phyloP scores from a whole-genome alignment of 2,888 invertebrate genomes.

The Dasypolia templi region DNA sequence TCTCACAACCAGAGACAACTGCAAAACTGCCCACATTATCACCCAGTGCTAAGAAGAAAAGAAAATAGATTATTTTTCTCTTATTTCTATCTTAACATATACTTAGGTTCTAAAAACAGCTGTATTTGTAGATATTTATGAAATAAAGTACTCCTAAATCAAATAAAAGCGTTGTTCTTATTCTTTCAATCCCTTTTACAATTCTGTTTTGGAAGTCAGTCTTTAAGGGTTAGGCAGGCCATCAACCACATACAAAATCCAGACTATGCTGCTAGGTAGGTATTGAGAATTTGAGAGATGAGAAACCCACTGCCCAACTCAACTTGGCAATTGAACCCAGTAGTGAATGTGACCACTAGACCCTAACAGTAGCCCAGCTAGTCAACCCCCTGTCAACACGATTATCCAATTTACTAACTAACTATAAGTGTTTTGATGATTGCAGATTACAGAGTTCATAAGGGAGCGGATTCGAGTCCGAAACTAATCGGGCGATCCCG shows the following conservation, averaged over 20 bases:
- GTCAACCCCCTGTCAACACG: not conserved
- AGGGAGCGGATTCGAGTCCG: no score
- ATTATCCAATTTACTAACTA: not conserved
- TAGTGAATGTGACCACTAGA: not conserved
- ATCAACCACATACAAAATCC: no score
- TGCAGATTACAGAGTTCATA: no score
- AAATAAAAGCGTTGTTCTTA: not conserved
- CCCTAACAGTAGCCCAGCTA: not conserved
- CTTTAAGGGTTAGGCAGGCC: no score
- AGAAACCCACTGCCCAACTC: not conserved
- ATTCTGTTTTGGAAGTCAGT: not conserved
- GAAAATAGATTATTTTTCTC: slow-evolving; percentile 76
- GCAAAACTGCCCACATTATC: slow-evolving; percentile 80
- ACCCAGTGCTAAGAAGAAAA: slow-evolving; percentile 85
- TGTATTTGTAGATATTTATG: not conserved
- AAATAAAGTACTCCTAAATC: slow-evolving; percentile 11
- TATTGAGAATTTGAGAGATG: not conserved
- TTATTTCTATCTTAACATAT: slow-evolving; percentile 10
- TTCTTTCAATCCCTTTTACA: not conserved
- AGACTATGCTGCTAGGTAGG: not conserved
- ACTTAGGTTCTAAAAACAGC: slow-evolving; percentile 4
- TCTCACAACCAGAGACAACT: slow-evolving; percentile 81
- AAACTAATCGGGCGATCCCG: no score
- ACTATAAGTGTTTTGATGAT: no score
- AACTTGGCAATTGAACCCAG: not conserved